A percentile compares a stretch with the other conserved stretches of the same genome.
Evolutionary conservation across 1,140 invertebrate genomes (phyloP).

Genomic region (Acyrthosiphon pisum): DNA sequence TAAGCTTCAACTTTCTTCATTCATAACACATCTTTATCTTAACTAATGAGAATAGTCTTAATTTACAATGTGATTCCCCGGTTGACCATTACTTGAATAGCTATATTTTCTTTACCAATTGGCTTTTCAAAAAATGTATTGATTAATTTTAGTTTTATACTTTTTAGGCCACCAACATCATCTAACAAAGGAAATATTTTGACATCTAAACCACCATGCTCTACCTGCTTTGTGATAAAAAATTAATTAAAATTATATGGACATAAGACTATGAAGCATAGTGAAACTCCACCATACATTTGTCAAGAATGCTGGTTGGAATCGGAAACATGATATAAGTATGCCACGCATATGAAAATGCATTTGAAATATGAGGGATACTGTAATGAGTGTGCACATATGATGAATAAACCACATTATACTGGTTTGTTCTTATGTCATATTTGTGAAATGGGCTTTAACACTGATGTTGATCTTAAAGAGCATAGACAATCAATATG

Average conservation of each 20-base stretch:
- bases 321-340: slow-evolving; percentile 26
- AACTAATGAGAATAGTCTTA: no score
- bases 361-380: slow-evolving; percentile 32
- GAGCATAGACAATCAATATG: no score
- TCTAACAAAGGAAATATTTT: neutral
- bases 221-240: slow-evolving; percentile 41
- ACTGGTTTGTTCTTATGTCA: no score
- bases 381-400: slow-evolving; percentile 40
- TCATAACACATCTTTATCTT: no score
- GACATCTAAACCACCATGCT: slow-evolving; percentile 31
- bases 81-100: no score
- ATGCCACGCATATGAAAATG: slow-evolving; percentile 47
- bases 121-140: neutral
- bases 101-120: neutral
- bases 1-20: no score
- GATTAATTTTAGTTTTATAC: neutral
- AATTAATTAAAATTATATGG: slow-evolving; percentile 22
- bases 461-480: no score
- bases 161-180: slow-evolving; percentile 1
- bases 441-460: no score
- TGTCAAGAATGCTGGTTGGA: slow-evolving; percentile 40
- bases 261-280: slow-evolving; percentile 25
- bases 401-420: neutral
- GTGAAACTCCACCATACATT: slow-evolving; percentile 15
- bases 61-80: no score